Conservation (phyloP, 2,113 vertebrate species). For the Prinia subflava region DNA sequence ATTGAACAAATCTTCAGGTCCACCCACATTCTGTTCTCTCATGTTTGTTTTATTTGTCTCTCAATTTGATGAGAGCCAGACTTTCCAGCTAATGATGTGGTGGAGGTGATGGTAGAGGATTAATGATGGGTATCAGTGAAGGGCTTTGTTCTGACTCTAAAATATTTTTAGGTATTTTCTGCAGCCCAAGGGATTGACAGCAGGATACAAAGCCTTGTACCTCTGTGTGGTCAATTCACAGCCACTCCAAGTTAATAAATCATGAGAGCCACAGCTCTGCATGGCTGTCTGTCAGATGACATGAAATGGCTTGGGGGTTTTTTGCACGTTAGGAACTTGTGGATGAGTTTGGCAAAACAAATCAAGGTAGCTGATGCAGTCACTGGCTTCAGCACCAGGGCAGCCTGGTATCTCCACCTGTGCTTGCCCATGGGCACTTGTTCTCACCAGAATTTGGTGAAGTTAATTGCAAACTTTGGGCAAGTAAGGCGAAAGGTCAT, state of each 20-base stretch:
- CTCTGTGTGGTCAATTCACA: not conserved
- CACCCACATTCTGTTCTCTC: not conserved
- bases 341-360: not conserved
- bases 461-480: not conserved
- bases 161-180: not conserved
- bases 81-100: slow-evolving; percentile 20
- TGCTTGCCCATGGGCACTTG: not conserved
- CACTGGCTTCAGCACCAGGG: not conserved
- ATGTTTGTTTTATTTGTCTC: not conserved
- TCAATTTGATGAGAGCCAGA: not conserved
- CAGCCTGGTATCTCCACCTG: not conserved
- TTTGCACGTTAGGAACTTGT: not conserved
- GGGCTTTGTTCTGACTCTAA: not conserved
- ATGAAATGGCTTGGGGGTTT: not conserved
- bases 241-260: not conserved
- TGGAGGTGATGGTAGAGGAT: not conserved
- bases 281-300: not conserved
- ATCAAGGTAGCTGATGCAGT: not conserved
- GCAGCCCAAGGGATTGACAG: not conserved
- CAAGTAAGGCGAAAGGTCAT: not conserved
- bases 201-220: not conserved
- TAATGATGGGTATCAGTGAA: not conserved
- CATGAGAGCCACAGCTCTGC: not conserved
- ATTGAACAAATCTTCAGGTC: slow-evolving; percentile 15
- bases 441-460: not conserved